Base-by-base conservation (phyloP, 2,888 invertebrate species). In the Cephus sareptanus region DNA sequence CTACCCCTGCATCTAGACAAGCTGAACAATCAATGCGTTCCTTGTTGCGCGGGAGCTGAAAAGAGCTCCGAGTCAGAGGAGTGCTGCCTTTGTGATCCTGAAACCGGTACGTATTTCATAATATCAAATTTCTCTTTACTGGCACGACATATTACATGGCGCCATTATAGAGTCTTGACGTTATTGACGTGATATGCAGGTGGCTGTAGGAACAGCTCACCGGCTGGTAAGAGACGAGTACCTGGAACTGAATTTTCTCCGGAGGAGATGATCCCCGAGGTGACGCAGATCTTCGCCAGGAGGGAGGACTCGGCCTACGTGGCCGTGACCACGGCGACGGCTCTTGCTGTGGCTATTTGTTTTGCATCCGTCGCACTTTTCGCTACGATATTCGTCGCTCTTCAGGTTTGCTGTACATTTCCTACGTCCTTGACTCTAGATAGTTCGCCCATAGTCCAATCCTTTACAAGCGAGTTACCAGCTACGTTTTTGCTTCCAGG, bases 11-110 rank as follows among this genome's bases (percentile, higher is more conserved):
- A 94, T 87, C 90, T 95, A 81, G 95, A 96, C 88, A 94, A 95
- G 85, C 91, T 95, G 83, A 96, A 95, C 92, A 95, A 95, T 87
- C 95, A 95, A 89, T 96, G 96, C 88, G 95, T 96, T 85, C 94
- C 95, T 40, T 96, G 96, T 85, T 96, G 96, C 88, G 92, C 94
- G 0, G 93, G 94, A 75, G 93, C 93, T 76, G 92, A 92, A 73
- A 90, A 89, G 31, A 82, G 85, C 6, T 78, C 86, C 4, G 81
- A 93, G 91, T 82, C 92, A 77, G 92, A 93, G 11, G 94, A 94
- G 69, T 96, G 96, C 87, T 96, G 96, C 86, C 94, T 94, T 83
- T 96, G 96, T 89, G 94, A 95, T 87, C 93, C 94, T 37, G 94
- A 94, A 79, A 95, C 94, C 78, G 95, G 95, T 95, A 89, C 90